These are phyloP conservation scores for Cyclophora albipunctata DNA, from an alignment of 2,888 invertebrate species.

Conservation along the genomic window DNA sequence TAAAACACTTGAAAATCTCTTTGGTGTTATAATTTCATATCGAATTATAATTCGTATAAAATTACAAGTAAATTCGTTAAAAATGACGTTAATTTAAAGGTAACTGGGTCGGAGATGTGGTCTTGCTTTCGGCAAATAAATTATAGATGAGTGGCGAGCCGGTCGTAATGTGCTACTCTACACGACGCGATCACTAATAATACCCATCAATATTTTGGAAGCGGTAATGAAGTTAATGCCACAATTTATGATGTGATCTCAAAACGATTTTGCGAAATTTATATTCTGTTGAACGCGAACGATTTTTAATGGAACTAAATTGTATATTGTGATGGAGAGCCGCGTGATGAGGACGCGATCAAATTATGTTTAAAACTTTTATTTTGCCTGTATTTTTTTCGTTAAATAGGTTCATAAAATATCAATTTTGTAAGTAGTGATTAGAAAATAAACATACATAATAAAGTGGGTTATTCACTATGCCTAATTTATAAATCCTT, in stretches of 20 bases:
- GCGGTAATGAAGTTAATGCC: slow-evolving; percentile 19
- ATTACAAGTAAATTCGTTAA: slow-evolving; percentile 16
- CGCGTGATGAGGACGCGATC: slow-evolving; percentile 3
- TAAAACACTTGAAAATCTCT: too few species aligned
- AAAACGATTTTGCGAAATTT: slow-evolving; percentile 49
- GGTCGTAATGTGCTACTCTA: slow-evolving; percentile 13
- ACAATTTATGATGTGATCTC: slow-evolving; percentile 44
- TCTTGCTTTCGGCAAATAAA: slow-evolving; percentile 16
- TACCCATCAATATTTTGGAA: slow-evolving; percentile 14
- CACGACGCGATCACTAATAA: not conserved
- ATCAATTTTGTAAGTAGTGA: too few species aligned
- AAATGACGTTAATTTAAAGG: slow-evolving; percentile 13
- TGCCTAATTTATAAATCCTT: too few species aligned
- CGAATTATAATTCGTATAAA: slow-evolving; percentile 19
- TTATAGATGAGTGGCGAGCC: not conserved
- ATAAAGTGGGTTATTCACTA: too few species aligned
- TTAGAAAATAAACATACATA: too few species aligned
- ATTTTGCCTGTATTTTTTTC: not conserved
- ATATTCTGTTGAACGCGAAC: slow-evolving; percentile 40
- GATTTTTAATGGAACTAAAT: slow-evolving; percentile 34
- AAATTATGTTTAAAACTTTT: not conserved
- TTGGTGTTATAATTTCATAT: too few species aligned
- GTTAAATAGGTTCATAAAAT: too few species aligned
- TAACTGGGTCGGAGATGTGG: slow-evolving; percentile 16
- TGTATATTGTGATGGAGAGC: slow-evolving; percentile 13